Percentiles rank a stretch among this genome's conserved stretches.
Conservation (phyloP, 1,140 invertebrate species). For the Brachionus manjavacas region DNA sequence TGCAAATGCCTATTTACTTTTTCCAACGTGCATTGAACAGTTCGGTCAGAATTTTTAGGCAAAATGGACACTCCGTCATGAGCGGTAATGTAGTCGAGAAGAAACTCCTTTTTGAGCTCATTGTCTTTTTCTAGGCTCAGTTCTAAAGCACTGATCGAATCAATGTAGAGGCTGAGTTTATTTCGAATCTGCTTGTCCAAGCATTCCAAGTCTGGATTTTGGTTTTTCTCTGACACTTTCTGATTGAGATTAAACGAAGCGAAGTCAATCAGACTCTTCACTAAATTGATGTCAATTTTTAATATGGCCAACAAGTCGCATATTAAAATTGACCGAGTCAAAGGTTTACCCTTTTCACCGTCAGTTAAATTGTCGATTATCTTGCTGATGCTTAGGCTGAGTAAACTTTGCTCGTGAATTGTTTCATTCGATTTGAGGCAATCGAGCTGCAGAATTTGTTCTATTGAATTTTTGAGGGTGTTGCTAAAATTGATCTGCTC, state of each 20-base stretch:
- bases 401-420: neutral
- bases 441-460: neutral
- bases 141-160: neutral
- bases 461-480: neutral
- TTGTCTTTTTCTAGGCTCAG: neutral
- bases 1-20: neutral
- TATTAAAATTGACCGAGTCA: neutral
- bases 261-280: neutral
- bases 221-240: neutral
- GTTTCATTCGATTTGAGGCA: neutral
- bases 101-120: neutral
- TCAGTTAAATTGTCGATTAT: neutral
- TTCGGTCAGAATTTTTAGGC: neutral
- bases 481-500: slow-evolving; percentile 1
- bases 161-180: neutral
- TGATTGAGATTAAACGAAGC: neutral
- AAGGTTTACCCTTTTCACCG: neutral
- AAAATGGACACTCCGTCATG: neutral
- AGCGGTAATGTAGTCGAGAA: neutral
- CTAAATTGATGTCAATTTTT: neutral
- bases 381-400: neutral
- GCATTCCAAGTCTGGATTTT: neutral
- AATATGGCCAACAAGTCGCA: neutral
- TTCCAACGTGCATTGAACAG: neutral
- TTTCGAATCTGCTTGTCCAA: neutral